Conservation (phyloP, 2,113 vertebrate genomes). For the Solea solea region DNA sequence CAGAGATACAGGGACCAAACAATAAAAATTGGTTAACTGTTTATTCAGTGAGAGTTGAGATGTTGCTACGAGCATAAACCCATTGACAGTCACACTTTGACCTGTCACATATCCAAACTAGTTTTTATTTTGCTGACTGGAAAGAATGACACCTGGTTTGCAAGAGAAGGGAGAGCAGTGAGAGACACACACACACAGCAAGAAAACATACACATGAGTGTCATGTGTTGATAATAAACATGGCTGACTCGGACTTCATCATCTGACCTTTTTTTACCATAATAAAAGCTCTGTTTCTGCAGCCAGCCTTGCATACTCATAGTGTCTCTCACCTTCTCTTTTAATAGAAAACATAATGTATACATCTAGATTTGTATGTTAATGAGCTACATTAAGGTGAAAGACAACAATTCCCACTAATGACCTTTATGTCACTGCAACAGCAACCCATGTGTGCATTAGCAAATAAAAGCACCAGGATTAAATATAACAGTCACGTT, state of each 20-base stretch:
- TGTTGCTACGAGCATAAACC: constrained; percentile 10
- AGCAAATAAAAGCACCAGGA: too few relatives aligned
- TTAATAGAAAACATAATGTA: constrained; percentile 1
- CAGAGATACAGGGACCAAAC: too few relatives aligned
- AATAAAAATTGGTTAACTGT: too few relatives aligned
- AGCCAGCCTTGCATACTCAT: background rate
- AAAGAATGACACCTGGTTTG: background rate
- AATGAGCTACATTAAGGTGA: background rate
- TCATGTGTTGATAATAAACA: constrained; percentile 59
- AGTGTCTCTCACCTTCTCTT: background rate
- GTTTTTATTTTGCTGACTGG: constrained; percentile 33
- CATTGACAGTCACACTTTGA: constrained; percentile 25
- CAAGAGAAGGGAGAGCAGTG: background rate
- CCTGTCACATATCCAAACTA: background rate
- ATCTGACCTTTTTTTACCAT: constrained; percentile 39
- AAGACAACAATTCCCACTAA: constrained; percentile 1
- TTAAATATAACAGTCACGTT: too few relatives aligned
- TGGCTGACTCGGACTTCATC: constrained; percentile 11
- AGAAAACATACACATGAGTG: constrained; percentile 31
- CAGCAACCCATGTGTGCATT: too few relatives aligned
- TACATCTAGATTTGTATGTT: background rate
- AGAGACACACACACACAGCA: background rate
- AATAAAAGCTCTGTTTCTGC: constrained; percentile 9
- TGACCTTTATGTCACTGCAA: background rate
- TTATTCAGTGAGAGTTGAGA: background rate